Evolutionary conservation across 2,797 vertebrate genomes (phyloP).

Genomic region (Cottoperca gobio): DNA sequence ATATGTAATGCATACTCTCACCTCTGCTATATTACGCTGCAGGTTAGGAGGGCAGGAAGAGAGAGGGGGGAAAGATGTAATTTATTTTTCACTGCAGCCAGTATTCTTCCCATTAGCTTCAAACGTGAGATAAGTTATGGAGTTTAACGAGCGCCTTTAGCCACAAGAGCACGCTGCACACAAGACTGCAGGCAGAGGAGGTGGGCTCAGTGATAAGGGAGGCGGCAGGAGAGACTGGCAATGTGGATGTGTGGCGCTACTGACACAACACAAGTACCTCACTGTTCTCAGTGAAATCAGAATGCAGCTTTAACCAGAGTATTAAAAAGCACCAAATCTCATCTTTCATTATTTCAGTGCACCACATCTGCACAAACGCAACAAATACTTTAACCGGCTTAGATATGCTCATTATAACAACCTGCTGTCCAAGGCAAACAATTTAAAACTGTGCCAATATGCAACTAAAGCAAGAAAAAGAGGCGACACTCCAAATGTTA

Average conservation of each 20-base stretch:
- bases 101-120: constrained; percentile 95
- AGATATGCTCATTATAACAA: constrained; percentile 19
- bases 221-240: constrained; percentile 37
- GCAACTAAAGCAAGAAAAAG: constrained; percentile 27
- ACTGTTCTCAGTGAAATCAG: constrained; percentile 22
- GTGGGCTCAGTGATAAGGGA: constrained; percentile 32
- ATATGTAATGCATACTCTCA: constrained; percentile 93
- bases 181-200: constrained; percentile 69
- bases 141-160: constrained; percentile 88
- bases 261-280: constrained; percentile 33
- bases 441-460: constrained; percentile 1
- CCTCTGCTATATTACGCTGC: constrained; percentile 88
- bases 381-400: background rate
- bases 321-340: constrained; percentile 16
- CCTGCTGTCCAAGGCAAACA: constrained; percentile 16
- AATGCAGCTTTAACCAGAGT: constrained; percentile 28
- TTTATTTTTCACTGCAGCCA: constrained; percentile 96
- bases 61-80: constrained; percentile 84
- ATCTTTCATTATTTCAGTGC: constrained; percentile 4
- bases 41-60: constrained; percentile 92
- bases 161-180: constrained; percentile 83
- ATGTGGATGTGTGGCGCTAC: constrained; percentile 37
- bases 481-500: constrained; percentile 7
- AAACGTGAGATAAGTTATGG: constrained; percentile 89
- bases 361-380: background rate